phyloP scores from a whole-genome alignment of 2,888 invertebrate species.

The Andrena trimmerana region DNA sequence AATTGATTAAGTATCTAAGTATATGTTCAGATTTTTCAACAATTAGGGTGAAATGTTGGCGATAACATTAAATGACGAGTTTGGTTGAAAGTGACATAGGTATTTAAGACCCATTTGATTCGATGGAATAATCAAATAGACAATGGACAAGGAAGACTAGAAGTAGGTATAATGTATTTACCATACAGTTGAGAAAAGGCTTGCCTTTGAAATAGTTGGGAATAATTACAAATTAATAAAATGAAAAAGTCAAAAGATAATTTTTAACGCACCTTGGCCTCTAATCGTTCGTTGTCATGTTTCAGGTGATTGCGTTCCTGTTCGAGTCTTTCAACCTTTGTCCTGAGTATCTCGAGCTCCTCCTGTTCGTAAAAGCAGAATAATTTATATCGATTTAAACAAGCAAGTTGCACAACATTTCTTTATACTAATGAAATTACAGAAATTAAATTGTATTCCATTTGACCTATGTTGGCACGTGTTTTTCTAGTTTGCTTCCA shows the following conservation, averaged over 20 bases:
- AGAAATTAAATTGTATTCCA: not conserved
- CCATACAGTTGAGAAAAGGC: no score
- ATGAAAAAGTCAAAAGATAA: not conserved
- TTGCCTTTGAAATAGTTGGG: not conserved
- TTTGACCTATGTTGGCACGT: not conserved
- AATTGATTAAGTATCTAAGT: no score
- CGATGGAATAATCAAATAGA: no score
- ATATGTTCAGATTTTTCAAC: no score
- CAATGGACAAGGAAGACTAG: no score
- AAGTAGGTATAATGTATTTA: no score
- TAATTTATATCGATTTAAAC: not conserved
- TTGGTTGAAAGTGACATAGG: no score
- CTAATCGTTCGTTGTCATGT: constrained; percentile 95
- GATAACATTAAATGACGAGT: no score
- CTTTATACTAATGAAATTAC: not conserved
- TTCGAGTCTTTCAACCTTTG: constrained; percentile 95
- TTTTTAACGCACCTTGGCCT: constrained; percentile 92
- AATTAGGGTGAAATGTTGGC: no score
- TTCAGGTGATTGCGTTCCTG: constrained; percentile 94
- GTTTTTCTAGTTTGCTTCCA: no score
- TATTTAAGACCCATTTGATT: no score
- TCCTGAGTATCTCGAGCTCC: constrained; percentile 93
- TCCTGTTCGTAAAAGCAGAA: constrained; percentile 87
- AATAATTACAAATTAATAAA: not conserved
- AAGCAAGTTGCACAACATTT: not conserved